Conservation (phyloP, 2,113 vertebrate genomes). For the Irena cyanogastra region DNA sequence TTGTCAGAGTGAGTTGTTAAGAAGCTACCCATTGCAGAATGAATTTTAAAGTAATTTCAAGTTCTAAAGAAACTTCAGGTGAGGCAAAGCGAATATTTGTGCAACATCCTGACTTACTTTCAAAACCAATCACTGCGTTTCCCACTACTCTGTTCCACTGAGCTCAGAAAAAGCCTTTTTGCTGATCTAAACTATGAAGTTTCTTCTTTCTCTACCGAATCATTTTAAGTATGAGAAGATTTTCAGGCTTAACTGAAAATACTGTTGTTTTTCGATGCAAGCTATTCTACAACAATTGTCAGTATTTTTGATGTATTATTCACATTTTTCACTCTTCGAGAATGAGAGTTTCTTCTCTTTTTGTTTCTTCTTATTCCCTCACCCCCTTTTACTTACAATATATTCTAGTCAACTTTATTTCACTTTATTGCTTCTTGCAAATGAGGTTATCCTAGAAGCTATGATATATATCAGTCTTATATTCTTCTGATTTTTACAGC, state of each 20-base stretch:
- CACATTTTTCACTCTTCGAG: background rate
- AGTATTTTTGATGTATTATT: background rate
- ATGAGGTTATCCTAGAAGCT: background rate
- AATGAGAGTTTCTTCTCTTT: background rate
- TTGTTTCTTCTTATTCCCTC: background rate
- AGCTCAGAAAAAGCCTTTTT: background rate
- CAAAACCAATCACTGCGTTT: background rate
- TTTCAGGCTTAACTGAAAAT: background rate
- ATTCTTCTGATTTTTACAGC: background rate
- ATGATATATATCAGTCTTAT: background rate
- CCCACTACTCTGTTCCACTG: background rate
- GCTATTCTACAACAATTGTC: background rate
- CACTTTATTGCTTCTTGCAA: background rate
- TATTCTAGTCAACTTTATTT: background rate
- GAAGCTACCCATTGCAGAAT: background rate
- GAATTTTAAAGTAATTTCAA: background rate
- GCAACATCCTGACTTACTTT: background rate
- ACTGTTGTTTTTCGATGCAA: background rate
- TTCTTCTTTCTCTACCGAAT: background rate
- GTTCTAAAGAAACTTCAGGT: background rate
- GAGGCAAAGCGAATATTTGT: background rate
- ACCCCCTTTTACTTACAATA: background rate
- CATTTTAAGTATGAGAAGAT: background rate
- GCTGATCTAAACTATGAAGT: background rate
- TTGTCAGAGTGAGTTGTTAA: background rate